Evolutionary conservation across 2,797 vertebrate genomes (phyloP).

Genomic region (Champsocephalus gunnari): DNA sequence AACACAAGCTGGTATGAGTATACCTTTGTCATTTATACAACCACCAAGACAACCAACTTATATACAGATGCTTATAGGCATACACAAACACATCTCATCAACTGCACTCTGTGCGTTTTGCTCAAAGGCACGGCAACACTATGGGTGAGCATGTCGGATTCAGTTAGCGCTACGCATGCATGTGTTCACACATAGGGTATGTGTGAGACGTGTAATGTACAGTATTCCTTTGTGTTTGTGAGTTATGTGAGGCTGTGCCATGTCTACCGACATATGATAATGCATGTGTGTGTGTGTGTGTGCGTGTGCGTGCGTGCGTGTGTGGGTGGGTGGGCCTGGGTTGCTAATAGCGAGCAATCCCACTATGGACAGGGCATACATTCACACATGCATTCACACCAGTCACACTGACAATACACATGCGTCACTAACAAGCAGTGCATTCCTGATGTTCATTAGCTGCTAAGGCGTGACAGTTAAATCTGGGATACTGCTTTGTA

Average conservation of each 20-base stretch:
- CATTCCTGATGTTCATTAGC: conserved; percentile 68
- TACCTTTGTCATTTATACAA: background rate
- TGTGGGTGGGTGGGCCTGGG: conserved; percentile 15
- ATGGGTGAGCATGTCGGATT: conserved; percentile 8
- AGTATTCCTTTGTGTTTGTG: conserved; percentile 15
- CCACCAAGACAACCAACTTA: background rate
- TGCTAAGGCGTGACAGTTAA: conserved; percentile 62
- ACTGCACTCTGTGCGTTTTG: conserved; percentile 1
- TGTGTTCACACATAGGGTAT: conserved; percentile 5
- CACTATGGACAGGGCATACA: conserved; percentile 5
- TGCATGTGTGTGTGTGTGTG: conserved; percentile 11
- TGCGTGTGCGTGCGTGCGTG: background rate
- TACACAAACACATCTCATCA: background rate
- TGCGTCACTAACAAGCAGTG: conserved; percentile 42
- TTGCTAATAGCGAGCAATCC: conserved; percentile 36
- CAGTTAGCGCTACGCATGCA: background rate
- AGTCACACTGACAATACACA: conserved; percentile 11
- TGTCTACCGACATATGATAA: conserved; percentile 6
- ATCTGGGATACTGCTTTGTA: conserved; percentile 62
- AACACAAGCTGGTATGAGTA: too few species aligned
- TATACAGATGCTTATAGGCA: background rate
- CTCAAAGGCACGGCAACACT: conserved; percentile 7
- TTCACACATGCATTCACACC: background rate
- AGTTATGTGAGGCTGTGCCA: conserved; percentile 9
- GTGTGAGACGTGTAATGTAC: background rate